Conservation (phyloP, 2,888 invertebrate genomes). For the Aproaerema taeniolella region DNA sequence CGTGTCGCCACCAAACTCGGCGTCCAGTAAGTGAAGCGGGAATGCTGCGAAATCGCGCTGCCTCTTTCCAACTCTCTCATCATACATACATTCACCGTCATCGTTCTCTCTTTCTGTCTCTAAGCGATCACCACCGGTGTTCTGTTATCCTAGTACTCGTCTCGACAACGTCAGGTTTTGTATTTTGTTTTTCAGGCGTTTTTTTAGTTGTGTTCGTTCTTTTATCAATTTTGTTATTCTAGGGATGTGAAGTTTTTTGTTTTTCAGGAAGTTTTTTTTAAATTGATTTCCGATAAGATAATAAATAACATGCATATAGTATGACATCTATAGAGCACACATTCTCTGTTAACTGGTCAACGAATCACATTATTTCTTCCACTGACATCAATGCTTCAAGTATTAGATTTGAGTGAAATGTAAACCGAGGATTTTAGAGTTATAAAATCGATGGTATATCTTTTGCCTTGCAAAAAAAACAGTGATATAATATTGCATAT, state of each 20-base stretch:
- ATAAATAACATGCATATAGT: no score
- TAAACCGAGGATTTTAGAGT: no score
- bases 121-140: conserved; percentile 28
- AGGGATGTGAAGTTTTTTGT: neutral
- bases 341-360: no score
- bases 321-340: no score
- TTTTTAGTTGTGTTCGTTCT: conserved; percentile 5
- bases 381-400: no score
- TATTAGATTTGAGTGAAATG: no score
- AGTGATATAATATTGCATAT: no score
- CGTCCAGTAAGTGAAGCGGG: conserved; percentile 90
- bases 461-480: no score
- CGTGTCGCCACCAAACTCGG: conserved; percentile 95
- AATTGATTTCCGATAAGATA: neutral
- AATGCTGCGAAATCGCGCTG: conserved; percentile 47
- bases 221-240: neutral
- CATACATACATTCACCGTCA: conserved; percentile 45
- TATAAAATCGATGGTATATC: no score
- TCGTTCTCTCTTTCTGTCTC: conserved; percentile 43
- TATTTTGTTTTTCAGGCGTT: conserved; percentile 12
- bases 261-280: neutral
- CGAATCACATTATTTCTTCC: no score
- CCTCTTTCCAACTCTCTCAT: conserved; percentile 56
- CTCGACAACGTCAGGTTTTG: no score
- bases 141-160: conserved; percentile 31